A percentile compares a stretch with the other conserved stretches of the same genome.
Conservation (phyloP, 2,888 invertebrate genomes). For the Drosophila mimetica region DNA sequence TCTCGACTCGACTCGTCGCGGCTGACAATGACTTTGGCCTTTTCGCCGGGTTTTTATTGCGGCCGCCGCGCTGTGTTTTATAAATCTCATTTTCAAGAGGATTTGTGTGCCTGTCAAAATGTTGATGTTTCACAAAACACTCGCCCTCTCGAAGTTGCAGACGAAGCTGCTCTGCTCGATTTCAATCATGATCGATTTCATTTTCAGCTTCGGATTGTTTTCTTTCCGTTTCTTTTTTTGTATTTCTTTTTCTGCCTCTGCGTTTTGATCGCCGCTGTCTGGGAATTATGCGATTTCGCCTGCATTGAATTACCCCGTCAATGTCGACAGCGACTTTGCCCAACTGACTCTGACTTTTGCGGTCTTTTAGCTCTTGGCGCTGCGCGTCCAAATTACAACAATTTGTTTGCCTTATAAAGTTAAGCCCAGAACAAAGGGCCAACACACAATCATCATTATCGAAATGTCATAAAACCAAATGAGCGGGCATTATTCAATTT, state of each 20-base stretch:
- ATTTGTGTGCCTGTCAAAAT: slow-evolving; percentile 81
- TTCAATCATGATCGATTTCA: slow-evolving; percentile 81
- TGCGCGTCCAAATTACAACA: slow-evolving; percentile 70
- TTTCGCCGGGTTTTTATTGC: slow-evolving; percentile 47
- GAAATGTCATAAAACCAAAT: slow-evolving; percentile 82
- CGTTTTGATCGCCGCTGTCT: slow-evolving; percentile 67
- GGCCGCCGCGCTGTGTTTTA: slow-evolving; percentile 71
- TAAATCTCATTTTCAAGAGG: slow-evolving; percentile 77
- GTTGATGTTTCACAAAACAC: slow-evolving; percentile 81
- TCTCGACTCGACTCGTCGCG: slow-evolving; percentile 60
- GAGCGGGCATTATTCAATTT: slow-evolving; percentile 79
- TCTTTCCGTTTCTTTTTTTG: neutral
- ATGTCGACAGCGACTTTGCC: slow-evolving; percentile 31
- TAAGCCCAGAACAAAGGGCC: slow-evolving; percentile 73
- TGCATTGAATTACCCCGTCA: slow-evolving; percentile 73
- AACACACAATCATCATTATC: slow-evolving; percentile 77
- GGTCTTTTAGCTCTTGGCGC: slow-evolving; percentile 57
- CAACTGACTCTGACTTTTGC: slow-evolving; percentile 62
- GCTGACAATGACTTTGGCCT: slow-evolving; percentile 80
- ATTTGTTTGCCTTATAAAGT: slow-evolving; percentile 80
- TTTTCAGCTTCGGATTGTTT: slow-evolving; percentile 48
- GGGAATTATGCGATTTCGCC: slow-evolving; percentile 79
- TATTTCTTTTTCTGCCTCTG: slow-evolving; percentile 30
- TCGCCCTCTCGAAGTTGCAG: slow-evolving; percentile 40
- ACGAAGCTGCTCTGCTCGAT: slow-evolving; percentile 63